Evolutionary conservation across 2,888 invertebrate species (phyloP).

Genomic region (Cantharis nigra): DNA sequence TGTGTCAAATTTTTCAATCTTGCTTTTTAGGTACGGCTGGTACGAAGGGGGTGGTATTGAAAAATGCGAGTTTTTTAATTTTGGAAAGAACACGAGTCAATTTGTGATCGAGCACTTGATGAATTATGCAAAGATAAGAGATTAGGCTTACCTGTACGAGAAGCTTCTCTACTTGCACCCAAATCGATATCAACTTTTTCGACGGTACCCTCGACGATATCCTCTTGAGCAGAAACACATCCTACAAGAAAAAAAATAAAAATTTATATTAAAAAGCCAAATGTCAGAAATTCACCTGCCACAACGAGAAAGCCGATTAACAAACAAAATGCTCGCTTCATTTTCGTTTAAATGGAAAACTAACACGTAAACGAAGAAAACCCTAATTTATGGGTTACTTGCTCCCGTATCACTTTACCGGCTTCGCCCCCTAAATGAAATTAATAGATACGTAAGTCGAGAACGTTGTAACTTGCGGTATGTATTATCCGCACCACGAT

Average conservation of each 20-base stretch:
- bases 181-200: slow-evolving; percentile 77
- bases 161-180: slow-evolving; percentile 84
- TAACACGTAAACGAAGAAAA: slow-evolving; percentile 9
- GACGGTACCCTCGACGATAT: slow-evolving; percentile 59
- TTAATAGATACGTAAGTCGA: neutral
- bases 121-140: slow-evolving; percentile 49
- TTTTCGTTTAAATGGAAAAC: slow-evolving; percentile 26
- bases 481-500: slow-evolving; percentile 8
- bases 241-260: slow-evolving; percentile 48
- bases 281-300: slow-evolving; percentile 43
- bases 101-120: slow-evolving; percentile 49
- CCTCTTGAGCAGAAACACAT: slow-evolving; percentile 56
- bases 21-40: slow-evolving; percentile 54
- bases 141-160: slow-evolving; percentile 79
- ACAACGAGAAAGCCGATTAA: slow-evolving; percentile 43
- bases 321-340: slow-evolving; percentile 49
- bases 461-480: neutral
- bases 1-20: neutral
- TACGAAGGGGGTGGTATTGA: slow-evolving; percentile 43
- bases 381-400: slow-evolving; percentile 4
- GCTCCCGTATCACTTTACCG: slow-evolving; percentile 1
- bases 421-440: slow-evolving; percentile 12
- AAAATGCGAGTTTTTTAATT: slow-evolving; percentile 48
- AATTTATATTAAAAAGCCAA: neutral
- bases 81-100: slow-evolving; percentile 56